A percentile compares a stretch with the other conserved stretches of the same genome.
Conservation (phyloP, 2,797 vertebrate species). For the Alectoris magna region DNA sequence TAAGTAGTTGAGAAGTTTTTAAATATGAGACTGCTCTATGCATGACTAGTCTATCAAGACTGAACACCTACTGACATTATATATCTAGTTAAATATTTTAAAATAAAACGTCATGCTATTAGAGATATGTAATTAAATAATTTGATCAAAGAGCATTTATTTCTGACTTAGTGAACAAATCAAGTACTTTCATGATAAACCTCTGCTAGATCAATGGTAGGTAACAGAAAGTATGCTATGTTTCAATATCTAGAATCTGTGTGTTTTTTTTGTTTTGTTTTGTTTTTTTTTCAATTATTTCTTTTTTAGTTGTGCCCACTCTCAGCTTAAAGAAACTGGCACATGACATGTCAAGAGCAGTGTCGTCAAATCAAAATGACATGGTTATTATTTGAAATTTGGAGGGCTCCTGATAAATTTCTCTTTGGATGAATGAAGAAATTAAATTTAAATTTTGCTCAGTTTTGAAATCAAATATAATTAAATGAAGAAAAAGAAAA, state of each 20-base stretch:
- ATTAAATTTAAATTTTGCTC: neutral
- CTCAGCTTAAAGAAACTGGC: neutral
- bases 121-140: neutral
- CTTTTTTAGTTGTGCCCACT: neutral
- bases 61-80: neutral
- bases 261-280: no score
- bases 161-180: neutral
- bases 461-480: neutral
- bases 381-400: neutral
- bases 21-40: neutral
- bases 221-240: neutral
- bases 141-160: neutral
- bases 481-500: neutral
- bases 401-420: neutral
- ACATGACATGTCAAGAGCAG: neutral
- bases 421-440: neutral
- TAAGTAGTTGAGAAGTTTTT: neutral
- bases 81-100: neutral
- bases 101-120: neutral
- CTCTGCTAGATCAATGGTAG: neutral
- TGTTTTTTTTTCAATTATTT: no score
- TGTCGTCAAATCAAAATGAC: neutral
- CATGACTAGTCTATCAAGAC: neutral
- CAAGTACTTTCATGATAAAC: neutral
- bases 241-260: neutral